phyloP scores from a whole-genome alignment of 64 coral and sea anemone species.

The Dendrophyllia cribrosa region DNA sequence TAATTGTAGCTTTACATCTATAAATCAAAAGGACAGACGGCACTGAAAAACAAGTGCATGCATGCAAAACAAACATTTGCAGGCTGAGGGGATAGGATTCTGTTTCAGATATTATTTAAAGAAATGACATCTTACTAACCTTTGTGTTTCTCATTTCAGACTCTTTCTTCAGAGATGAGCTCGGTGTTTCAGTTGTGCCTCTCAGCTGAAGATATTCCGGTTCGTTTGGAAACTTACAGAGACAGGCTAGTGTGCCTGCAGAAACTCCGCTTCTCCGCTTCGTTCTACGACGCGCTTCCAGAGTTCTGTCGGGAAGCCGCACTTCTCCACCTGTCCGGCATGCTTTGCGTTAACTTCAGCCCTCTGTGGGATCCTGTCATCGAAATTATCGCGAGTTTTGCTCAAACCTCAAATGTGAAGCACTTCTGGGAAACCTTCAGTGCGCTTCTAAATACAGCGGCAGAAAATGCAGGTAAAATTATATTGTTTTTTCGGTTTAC shows the following conservation, averaged over 20 bases:
- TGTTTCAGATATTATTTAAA: too few species aligned
- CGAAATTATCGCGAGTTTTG: conserved; percentile 71
- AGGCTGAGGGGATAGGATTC: too few species aligned
- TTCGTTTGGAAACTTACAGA: conserved; percentile 70
- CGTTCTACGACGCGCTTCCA: conserved; percentile 40
- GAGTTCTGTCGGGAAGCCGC: conserved; percentile 61
- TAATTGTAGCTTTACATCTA: too few species aligned
- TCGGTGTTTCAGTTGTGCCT: conserved; percentile 71
- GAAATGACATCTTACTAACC: too few species aligned
- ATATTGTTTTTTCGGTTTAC: too few species aligned
- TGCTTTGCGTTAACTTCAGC: conserved; percentile 83
- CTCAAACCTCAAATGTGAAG: conserved; percentile 52
- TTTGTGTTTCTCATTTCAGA: neutral
- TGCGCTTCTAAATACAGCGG: conserved; percentile 46
- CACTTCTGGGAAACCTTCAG: conserved; percentile 72
- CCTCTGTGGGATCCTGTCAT: conserved; percentile 80
- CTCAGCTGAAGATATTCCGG: conserved; percentile 64
- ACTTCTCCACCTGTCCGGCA: conserved; percentile 69
- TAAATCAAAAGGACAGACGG: too few species aligned
- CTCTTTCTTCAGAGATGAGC: neutral
- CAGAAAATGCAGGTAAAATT: conserved; percentile 70
- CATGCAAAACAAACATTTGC: too few species aligned
- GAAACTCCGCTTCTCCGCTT: conserved; percentile 67
- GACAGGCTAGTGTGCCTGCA: conserved; percentile 75
- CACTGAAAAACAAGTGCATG: too few species aligned